These are phyloP conservation scores for Xanthia icteritia DNA, from an alignment of 2,888 invertebrate genomes.

Conservation along the genomic window DNA sequence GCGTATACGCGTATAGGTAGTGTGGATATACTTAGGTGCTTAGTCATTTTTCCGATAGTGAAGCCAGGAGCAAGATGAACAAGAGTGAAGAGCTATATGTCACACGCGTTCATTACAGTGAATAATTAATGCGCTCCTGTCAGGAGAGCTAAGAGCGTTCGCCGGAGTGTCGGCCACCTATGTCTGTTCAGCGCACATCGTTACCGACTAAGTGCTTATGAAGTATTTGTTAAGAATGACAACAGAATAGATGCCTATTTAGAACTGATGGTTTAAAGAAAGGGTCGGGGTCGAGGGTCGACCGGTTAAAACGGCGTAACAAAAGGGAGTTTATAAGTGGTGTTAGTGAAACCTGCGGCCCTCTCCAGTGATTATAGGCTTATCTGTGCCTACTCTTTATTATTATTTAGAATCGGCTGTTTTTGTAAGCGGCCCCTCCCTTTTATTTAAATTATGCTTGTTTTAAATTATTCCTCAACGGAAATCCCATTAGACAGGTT, in stretches of 20 bases:
- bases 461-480: constrained; percentile 49
- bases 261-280: constrained; percentile 63
- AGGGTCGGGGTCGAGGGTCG: constrained; percentile 66
- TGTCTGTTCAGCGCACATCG: constrained; percentile 32
- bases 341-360: constrained; percentile 70
- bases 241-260: constrained; percentile 57
- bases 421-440: constrained; percentile 22
- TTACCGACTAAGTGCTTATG: constrained; percentile 59
- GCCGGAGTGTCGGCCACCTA: constrained; percentile 14
- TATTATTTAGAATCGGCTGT: constrained; percentile 65
- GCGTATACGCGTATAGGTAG: neutral
- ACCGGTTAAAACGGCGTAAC: constrained; percentile 69
- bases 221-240: constrained; percentile 65
- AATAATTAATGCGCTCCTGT: constrained; percentile 55
- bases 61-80: constrained; percentile 4
- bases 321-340: constrained; percentile 72
- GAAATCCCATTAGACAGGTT: constrained; percentile 32
- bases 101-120: constrained; percentile 46
- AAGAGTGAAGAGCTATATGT: constrained; percentile 25
- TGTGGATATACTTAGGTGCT: neutral
- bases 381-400: constrained; percentile 68
- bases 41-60: constrained; percentile 35
- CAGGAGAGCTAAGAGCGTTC: constrained; percentile 47
- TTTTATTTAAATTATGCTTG: constrained; percentile 51
- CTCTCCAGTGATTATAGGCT: constrained; percentile 69